These are phyloP conservation scores for Apoderus coryli DNA, from an alignment of 2,888 invertebrate species.

Conservation along the genomic window DNA sequence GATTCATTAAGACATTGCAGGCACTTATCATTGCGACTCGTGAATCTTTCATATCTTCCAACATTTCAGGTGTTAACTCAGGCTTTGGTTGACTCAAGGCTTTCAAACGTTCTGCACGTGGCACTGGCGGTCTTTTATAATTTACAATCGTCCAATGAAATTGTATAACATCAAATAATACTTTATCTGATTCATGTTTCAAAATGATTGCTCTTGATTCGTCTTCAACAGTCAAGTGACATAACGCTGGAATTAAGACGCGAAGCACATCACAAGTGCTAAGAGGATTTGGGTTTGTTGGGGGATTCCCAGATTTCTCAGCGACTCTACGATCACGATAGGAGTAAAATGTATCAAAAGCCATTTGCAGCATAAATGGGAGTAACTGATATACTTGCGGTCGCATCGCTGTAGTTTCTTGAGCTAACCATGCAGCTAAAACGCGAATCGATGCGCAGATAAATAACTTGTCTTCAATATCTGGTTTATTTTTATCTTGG, in stretches of 20 bases:
- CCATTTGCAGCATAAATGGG: conserved; percentile 65
- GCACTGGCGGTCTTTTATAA: conserved; percentile 68
- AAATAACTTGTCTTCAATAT: conserved; percentile 58
- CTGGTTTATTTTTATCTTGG: conserved; percentile 58
- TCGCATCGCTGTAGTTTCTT: conserved; percentile 79
- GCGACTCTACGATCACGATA: conserved; percentile 49
- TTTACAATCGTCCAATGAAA: conserved; percentile 81
- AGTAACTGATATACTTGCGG: conserved; percentile 66
- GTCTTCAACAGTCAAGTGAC: conserved; percentile 85
- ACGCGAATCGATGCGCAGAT: conserved; percentile 76
- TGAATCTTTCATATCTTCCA: conserved; percentile 74
- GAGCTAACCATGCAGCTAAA: conserved; percentile 77
- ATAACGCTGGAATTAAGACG: conserved; percentile 74
- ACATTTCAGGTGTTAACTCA: conserved; percentile 54
- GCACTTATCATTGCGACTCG: conserved; percentile 74
- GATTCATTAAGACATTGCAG: conserved; percentile 85
- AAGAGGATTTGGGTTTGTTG: conserved; percentile 27
- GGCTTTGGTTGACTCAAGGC: conserved; percentile 61
- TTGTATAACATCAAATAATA: conserved; percentile 62
- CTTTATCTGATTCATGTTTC: conserved; percentile 63
- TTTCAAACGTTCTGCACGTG: conserved; percentile 65
- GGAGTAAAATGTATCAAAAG: conserved; percentile 71
- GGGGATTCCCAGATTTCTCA: conserved; percentile 44
- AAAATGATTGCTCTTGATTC: conserved; percentile 67
- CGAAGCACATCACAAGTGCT: conserved; percentile 54